A percentile compares a stretch with the other conserved stretches of the same genome.
Conservation (phyloP, 2,888 invertebrate genomes). For the Strigamia maritima region DNA sequence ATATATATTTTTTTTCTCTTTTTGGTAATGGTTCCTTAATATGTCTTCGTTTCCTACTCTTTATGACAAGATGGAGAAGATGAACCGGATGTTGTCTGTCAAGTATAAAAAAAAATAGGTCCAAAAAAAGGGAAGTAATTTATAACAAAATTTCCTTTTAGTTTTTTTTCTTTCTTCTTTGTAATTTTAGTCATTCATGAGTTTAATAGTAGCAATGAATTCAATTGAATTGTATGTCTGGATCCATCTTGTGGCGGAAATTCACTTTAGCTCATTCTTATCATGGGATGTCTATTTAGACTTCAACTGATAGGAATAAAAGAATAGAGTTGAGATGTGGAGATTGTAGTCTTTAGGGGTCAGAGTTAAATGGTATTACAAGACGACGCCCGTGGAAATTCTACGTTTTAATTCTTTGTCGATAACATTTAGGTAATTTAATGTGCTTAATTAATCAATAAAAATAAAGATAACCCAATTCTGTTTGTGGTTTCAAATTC, state of each 20-base stretch:
- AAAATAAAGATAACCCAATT: too few relatives aligned
- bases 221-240: constrained; percentile 4
- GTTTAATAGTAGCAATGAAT: not conserved
- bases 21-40: not conserved
- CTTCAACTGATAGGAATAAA: not conserved
- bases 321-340: not conserved
- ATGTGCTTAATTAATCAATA: too few relatives aligned
- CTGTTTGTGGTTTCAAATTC: too few relatives aligned
- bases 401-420: too few relatives aligned
- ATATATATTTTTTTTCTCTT: not conserved
- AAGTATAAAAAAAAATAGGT: not conserved
- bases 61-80: not conserved
- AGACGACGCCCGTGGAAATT: too few relatives aligned
- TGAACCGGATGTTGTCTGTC: not conserved
- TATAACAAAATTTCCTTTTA: not conserved
- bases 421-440: too few relatives aligned
- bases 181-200: too few relatives aligned
- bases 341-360: not conserved
- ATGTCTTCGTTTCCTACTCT: not conserved
- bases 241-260: not conserved
- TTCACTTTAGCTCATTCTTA: not conserved
- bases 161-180: not conserved
- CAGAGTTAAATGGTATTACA: not conserved
- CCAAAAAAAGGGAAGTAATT: constrained; percentile 4
- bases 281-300: not conserved